phyloP scores from a whole-genome alignment of 1,140 invertebrate genomes.

The Lasaia peninsularis region DNA sequence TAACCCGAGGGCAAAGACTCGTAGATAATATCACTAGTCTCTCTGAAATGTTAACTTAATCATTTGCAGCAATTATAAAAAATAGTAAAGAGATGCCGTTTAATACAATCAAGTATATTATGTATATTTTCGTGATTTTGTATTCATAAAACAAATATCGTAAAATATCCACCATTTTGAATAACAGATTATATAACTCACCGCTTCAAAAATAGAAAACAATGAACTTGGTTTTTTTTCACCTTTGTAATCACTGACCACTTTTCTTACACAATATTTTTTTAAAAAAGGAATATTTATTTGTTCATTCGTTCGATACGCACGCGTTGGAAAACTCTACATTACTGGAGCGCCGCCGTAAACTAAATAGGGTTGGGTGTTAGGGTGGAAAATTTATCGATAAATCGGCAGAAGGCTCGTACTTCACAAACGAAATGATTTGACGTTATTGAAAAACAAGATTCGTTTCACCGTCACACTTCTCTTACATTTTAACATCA shows the following conservation, averaged over 20 bases:
- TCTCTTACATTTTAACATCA: too few species aligned
- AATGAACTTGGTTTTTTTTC: background rate
- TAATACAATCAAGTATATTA: too few species aligned
- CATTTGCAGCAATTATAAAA: too few species aligned
- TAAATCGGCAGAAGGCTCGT: background rate
- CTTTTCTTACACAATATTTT: conserved; percentile 5
- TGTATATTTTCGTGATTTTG: too few species aligned
- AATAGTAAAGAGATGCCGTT: too few species aligned
- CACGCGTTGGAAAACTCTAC: conserved; percentile 10
- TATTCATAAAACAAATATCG: background rate
- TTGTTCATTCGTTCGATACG: conserved; percentile 8
- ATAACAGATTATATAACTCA: conserved; percentile 8
- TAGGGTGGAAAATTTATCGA: conserved; percentile 9
- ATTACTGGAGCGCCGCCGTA: conserved; percentile 16
- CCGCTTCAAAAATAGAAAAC: background rate
- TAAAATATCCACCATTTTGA: conserved; percentile 5
- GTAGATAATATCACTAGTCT: too few species aligned
- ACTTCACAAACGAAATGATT: too few species aligned
- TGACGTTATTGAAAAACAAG: too few species aligned
- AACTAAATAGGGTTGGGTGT: conserved; percentile 7
- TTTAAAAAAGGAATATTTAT: conserved; percentile 6
- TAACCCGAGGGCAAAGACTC: too few species aligned
- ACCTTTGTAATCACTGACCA: background rate
- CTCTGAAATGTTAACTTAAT: too few species aligned
- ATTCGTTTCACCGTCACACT: too few species aligned